Base-by-base conservation (phyloP, 2,113 vertebrate species). In the Malurus elegans region DNA sequence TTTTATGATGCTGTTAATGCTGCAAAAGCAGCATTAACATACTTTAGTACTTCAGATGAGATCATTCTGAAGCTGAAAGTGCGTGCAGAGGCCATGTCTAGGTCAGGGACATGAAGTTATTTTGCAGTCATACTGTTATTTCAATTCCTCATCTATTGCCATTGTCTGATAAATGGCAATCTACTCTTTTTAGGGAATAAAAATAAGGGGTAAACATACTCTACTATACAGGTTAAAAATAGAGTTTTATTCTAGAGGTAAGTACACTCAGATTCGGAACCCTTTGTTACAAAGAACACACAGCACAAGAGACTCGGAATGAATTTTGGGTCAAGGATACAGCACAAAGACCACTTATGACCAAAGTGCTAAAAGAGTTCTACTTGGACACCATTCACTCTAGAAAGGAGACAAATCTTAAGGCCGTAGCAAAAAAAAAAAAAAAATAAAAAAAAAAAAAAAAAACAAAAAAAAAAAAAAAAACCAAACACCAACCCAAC, bases 1-100 rank as follows among this genome's bases (percentile, higher is more conserved):
- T 95, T 93, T 78, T 56, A 56, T 6, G 16, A 69, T 83, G 66
- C 51, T 86, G 75, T 36, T 95, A 96, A 96, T 79, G 47, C 93
- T 88, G 81, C 91, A 48, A 48, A 48, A 48, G 78, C 2, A 2
- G 78, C 73, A 94, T 95, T 95, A 92, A 75, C 38, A 29, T 78
- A 58, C 70, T 94, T 88, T 21, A 34, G 67, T 72, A 40, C 80
- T 89, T 94, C 71, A 60, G 79, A 92, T 67, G 79, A 78, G 88
- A 88, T 83, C 79, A 71, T 80, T 86, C 60, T 11, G 12, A 90
- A 92, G 72, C 92, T 83, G 75, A 36, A 78, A 92, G 64, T 78
- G 50, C n/a, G 9, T 8, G 20, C 67, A 86, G 71, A 88, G 79
- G 79, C 75, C 60, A 8, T 18, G 88, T 80, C 79, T 25, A 61